Conservation (phyloP, 2,113 vertebrate species). For the Protomyctophum bolini region DNA sequence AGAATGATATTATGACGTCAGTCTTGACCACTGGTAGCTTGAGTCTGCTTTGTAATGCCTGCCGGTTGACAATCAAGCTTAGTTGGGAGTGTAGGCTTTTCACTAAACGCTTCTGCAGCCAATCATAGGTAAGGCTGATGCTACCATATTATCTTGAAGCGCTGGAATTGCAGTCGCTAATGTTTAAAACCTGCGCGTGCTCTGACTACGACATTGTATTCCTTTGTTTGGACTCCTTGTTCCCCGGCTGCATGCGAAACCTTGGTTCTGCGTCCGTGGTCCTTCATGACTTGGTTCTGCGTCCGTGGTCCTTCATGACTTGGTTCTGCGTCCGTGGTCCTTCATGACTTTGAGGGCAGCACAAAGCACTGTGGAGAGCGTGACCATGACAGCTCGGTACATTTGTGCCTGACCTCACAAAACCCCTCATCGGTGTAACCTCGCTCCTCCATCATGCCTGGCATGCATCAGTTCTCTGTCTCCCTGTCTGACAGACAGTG, state of each 20-base stretch:
- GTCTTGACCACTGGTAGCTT: too few relatives aligned
- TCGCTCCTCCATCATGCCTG: conserved; percentile 56
- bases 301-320: conserved; percentile 57
- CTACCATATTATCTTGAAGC: conserved; percentile 4
- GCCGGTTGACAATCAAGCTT: too few relatives aligned
- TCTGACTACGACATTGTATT: neutral
- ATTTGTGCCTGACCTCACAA: conserved; percentile 94
- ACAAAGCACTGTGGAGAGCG: conserved; percentile 90
- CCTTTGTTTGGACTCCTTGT: conserved; percentile 27
- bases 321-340: conserved; percentile 16
- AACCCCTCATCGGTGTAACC: conserved; percentile 78
- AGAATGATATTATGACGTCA: too few relatives aligned
- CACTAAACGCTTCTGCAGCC: conserved; percentile 28
- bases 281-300: conserved; percentile 55
- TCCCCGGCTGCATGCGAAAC: conserved; percentile 15
- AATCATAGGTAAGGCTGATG: conserved; percentile 12
- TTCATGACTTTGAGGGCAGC: conserved; percentile 88
- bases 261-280: conserved; percentile 8
- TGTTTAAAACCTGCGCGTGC: conserved; percentile 16
- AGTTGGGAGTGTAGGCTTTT: too few relatives aligned
- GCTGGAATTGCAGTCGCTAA: neutral
- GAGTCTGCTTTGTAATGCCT: too few relatives aligned
- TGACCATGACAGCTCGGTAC: conserved; percentile 92
- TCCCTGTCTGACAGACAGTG: neutral
- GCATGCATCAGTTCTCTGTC: neutral